Evolutionary conservation across 1,140 invertebrate genomes (phyloP), one percentile per base, ranked within the genome.

Genomic region (Samia ricini): DNA sequence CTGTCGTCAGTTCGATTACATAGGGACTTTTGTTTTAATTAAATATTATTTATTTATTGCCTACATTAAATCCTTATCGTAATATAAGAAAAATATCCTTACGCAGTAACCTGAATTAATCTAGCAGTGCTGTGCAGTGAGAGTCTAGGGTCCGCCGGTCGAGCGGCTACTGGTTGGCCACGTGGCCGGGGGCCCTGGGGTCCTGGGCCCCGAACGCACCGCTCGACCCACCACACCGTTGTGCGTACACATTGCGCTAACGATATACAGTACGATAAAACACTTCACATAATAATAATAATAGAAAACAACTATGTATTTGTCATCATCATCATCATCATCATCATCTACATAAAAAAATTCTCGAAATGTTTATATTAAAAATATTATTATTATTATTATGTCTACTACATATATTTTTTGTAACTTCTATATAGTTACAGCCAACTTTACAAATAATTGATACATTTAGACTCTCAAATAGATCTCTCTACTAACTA

Each of bases 361-460:
- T 89, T 77, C 83, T 89, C 87, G 83, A 89, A 89, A 89, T 89
- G 83, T 89, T 78, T 88, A 85, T 88, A 88, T 88, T 87, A 88
- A 88, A 29, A 89, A 89, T 88, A n/a, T n/a, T n/a, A n/a, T n/a
- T n/a, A n/a, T n/a, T n/a, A n/a, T n/a, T n/a, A n/a, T n/a, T n/a
- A 89, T 88, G 72, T 89, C 87, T 89, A 89, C 85, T 87, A n/a
- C n/a, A n/a, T n/a, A n/a, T n/a, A n/a, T 89, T 88, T 51, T 51
- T 85, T 83, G 87, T 88, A 88, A 90, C 87, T 79, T 88, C 84
- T 88, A 90, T 82, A 83, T 88, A 88, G 85, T 90, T 88, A 90
- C 88, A 90, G 88, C 85, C 85, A 88, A 88, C 85, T 88, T 90
- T 90, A 90, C 88, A 90, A 90, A 90, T 90, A 90, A 90, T 90